A percentile compares a stretch with the other conserved stretches of the same genome.
Conservation (phyloP, 1,140 invertebrate genomes). For the Microplitis demolitor region DNA sequence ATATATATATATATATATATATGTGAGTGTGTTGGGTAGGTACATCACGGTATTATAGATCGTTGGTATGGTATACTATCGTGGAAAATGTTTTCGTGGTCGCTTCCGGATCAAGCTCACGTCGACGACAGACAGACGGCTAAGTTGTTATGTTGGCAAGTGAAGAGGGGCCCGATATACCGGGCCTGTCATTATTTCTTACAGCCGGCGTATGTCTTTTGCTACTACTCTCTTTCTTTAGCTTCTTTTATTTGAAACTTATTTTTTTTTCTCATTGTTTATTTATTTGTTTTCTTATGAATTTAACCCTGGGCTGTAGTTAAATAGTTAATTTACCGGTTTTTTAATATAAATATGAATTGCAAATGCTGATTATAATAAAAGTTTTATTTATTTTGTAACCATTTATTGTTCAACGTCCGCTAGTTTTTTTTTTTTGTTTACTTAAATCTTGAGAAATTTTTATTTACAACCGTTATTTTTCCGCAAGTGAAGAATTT, state of each 20-base stretch:
- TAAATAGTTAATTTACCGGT: too few species aligned
- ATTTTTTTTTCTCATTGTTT: not conserved
- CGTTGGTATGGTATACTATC: constrained; percentile 30
- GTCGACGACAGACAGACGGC: constrained; percentile 38
- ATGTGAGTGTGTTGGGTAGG: not conserved
- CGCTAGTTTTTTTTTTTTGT: too few species aligned
- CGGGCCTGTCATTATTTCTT: constrained; percentile 54
- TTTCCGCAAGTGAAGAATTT: too few species aligned
- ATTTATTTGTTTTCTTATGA: not conserved
- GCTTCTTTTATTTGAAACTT: not conserved
- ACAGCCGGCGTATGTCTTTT: constrained; percentile 48
- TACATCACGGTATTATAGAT: too few species aligned
- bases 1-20: not conserved
- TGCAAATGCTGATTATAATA: too few species aligned
- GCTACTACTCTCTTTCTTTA: constrained; percentile 22
- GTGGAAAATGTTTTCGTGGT: constrained; percentile 48
- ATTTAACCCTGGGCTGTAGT: too few species aligned
- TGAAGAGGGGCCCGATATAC: not conserved
- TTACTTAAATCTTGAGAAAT: too few species aligned
- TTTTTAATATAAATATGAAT: too few species aligned
- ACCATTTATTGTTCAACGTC: too few species aligned
- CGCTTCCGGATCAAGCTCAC: constrained; percentile 51
- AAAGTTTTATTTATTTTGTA: too few species aligned
- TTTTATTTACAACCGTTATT: too few species aligned
- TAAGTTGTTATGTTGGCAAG: not conserved